phyloP scores from a whole-genome alignment of 2,113 vertebrate species.

The Pachyramphus minor region DNA sequence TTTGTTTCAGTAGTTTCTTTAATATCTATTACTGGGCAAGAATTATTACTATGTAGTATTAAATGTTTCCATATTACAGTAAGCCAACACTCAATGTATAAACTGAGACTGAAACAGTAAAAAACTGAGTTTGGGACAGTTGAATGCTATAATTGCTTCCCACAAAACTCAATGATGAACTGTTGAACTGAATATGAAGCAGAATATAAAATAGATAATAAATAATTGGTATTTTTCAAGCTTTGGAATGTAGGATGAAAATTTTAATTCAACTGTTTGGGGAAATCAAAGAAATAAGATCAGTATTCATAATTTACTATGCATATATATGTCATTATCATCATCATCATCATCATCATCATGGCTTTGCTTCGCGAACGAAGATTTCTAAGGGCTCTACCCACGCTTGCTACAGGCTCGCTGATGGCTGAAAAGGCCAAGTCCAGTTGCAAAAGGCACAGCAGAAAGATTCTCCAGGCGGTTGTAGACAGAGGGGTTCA shows the following conservation, averaged over 20 bases:
- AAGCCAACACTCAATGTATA: neutral
- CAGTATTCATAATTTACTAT: neutral
- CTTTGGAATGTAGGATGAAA: neutral
- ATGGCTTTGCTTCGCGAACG: too few species aligned
- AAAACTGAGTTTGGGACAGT: neutral
- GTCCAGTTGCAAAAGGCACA: too few species aligned
- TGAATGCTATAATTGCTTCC: neutral
- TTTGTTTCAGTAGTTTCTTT: neutral
- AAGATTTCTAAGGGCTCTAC: too few species aligned
- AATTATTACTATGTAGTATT: neutral
- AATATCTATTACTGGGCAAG: neutral
- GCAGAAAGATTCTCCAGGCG: too few species aligned
- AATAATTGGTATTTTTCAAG: neutral
- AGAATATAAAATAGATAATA: neutral
- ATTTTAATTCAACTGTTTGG: neutral
- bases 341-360: too few species aligned
- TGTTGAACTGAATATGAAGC: neutral
- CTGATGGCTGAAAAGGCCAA: too few species aligned
- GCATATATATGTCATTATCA: fast-evolving
- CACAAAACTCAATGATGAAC: neutral
- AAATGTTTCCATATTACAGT: neutral
- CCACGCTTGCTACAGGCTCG: too few species aligned
- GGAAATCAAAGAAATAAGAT: neutral
- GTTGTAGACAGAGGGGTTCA: too few species aligned
- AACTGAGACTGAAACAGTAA: neutral